phyloP scores from a whole-genome alignment of 92 coral and sea anemone species.

The Metridium senile region DNA sequence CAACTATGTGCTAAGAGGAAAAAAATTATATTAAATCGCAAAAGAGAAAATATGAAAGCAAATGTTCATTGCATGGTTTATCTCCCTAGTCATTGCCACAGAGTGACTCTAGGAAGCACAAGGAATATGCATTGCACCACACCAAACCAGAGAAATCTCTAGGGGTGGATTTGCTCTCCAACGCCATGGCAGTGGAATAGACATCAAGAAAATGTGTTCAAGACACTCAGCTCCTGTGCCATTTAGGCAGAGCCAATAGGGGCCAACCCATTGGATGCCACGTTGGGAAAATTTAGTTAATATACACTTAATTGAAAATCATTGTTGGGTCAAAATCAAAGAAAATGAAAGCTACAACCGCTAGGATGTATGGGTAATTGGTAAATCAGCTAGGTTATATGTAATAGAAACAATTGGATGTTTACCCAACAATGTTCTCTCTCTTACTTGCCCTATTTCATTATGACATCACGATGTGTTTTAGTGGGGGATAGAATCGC shows the following conservation, averaged over 20 bases:
- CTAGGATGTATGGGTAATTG: too few relatives aligned
- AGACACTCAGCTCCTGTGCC: slow-evolving; percentile 87
- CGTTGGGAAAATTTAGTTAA: slow-evolving; percentile 51
- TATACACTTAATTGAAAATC: background rate
- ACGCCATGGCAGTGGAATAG: slow-evolving; percentile 63
- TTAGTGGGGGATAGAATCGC: too few relatives aligned
- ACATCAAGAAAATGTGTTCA: slow-evolving; percentile 55
- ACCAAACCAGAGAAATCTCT: slow-evolving; percentile 75
- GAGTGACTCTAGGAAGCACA: slow-evolving; percentile 93
- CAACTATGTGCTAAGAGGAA: too few relatives aligned
- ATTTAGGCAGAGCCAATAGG: slow-evolving; percentile 91
- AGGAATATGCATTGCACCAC: slow-evolving; percentile 94
- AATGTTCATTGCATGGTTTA: slow-evolving; percentile 94
- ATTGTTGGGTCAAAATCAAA: background rate
- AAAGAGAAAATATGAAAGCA: too few relatives aligned
- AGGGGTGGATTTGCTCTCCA: slow-evolving; percentile 90
- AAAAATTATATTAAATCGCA: too few relatives aligned
- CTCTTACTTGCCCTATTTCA: too few relatives aligned
- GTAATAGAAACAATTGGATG: too few relatives aligned
- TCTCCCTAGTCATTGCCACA: slow-evolving; percentile 88
- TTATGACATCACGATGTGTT: too few relatives aligned
- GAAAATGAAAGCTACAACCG: too few relatives aligned
- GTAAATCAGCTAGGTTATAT: too few relatives aligned
- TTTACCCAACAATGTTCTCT: too few relatives aligned
- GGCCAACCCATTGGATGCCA: slow-evolving; percentile 89